Evolutionary conservation across 2,888 invertebrate species (phyloP), one percentile per base, ranked within the genome.

Genomic region (Apamea epomidion): DNA sequence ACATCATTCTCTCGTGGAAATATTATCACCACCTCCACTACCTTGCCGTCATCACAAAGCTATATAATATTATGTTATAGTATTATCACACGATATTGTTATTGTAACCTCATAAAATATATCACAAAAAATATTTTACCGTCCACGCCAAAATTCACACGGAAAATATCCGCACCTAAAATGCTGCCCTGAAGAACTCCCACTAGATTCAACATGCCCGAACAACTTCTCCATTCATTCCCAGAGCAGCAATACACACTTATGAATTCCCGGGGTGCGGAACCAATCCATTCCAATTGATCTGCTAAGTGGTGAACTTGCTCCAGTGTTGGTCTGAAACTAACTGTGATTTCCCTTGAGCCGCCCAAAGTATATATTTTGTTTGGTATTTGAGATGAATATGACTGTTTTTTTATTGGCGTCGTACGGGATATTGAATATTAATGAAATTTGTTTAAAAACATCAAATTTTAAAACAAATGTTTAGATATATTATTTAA

Each of bases 231-330:
- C 25, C 37, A 81, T 65, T 65, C 74, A 7, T 25, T 80, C 82
- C 76, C 80, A 72, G 54, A 74, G 45, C 76, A 78, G 67, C 79
- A 74, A 79, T 79, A 81, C 80, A 77, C 87, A 88, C 87, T 90
- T 80, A 70, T 60, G 73, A 73, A 90, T 83, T 81, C 90, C 88
- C 82, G 60, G 32, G 76, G 64, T 85, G 62, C 58, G 67, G 72
- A 73, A 68, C 69, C 87, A 81, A 89, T 87, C 85, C 85, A 88
- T 88, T 82, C 68, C 89, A 82, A 90, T 89, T 87, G 89, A 88
- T 89, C 84, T 85, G 76, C 81, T 90, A 89, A 89, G 89, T 87
- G 85, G 87, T 68, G 67, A 87, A 89, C 85, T 90, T 88, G 77
- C 54, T 71, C 60, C 68, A 64, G 64, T 42, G 64, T 60, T 70